Conservation (phyloP, 2,113 vertebrate genomes). For the Cinclus cinclus region DNA sequence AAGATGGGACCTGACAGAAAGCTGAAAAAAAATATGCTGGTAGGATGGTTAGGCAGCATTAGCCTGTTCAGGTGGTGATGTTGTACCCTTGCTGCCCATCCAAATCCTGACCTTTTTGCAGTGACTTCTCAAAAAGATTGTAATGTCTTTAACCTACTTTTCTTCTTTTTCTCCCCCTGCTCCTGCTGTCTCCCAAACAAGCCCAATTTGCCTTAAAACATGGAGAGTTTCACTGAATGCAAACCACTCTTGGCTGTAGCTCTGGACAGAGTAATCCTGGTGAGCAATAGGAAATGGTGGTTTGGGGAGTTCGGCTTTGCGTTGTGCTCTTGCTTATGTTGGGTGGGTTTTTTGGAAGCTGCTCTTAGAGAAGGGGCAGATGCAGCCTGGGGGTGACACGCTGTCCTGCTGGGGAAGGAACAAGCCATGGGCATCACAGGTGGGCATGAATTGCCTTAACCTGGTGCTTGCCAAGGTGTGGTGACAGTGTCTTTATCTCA, state of each 20-base stretch:
- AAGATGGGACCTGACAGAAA: background rate
- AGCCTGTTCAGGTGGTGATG: background rate
- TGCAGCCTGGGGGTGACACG: background rate
- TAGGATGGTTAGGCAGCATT: background rate
- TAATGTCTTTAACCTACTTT: background rate
- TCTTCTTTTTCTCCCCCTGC: background rate
- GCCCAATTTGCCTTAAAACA: background rate
- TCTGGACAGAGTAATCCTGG: background rate
- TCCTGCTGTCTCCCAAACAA: background rate
- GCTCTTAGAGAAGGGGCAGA: background rate
- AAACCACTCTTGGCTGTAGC: background rate
- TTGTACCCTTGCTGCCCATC: background rate
- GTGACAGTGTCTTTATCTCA: background rate
- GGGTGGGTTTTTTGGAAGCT: background rate
- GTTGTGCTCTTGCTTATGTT: background rate
- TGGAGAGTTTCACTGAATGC: background rate
- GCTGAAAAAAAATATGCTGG: background rate
- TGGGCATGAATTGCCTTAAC: accelerated
- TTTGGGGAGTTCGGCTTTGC: background rate
- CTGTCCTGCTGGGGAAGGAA: background rate
- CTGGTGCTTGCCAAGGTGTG: background rate
- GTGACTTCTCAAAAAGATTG: background rate
- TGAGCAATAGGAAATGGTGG: background rate
- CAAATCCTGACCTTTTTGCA: background rate
- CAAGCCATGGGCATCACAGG: background rate